These are phyloP conservation scores for Tolypeutes matacus DNA, from an alignment of 2,797 vertebrate genomes.

Conservation along the genomic window DNA sequence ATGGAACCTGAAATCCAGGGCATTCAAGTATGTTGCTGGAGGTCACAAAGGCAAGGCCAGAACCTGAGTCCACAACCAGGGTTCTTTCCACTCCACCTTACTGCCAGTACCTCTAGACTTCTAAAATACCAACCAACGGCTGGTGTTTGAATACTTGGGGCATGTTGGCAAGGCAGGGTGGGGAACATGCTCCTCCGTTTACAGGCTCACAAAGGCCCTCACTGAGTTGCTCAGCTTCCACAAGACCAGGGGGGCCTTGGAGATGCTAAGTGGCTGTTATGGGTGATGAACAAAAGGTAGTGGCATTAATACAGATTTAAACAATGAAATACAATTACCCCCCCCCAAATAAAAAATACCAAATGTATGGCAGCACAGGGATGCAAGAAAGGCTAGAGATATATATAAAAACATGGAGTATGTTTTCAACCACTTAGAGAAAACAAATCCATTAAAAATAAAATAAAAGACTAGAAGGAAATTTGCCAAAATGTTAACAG, in stretches of 20 bases:
- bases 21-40: neutral
- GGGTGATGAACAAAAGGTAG: neutral
- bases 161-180: neutral
- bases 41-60: neutral
- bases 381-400: neutral
- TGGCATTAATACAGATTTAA: neutral
- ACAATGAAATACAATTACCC: too few species aligned
- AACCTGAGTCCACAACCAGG: neutral
- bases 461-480: neutral
- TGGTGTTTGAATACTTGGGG: neutral
- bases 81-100: neutral
- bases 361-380: too few species aligned
- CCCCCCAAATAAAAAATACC: too few species aligned
- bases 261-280: neutral
- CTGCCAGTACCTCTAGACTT: neutral
- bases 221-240: neutral
- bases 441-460: neutral
- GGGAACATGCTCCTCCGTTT: neutral
- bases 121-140: neutral
- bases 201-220: neutral
- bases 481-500: constrained; percentile 1
- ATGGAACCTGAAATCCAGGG: neutral
- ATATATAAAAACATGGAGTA: neutral
- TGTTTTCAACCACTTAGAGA: constrained; percentile 1
- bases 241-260: neutral